Conservation (phyloP, 2,113 vertebrate species). For the Cathartes aura region DNA sequence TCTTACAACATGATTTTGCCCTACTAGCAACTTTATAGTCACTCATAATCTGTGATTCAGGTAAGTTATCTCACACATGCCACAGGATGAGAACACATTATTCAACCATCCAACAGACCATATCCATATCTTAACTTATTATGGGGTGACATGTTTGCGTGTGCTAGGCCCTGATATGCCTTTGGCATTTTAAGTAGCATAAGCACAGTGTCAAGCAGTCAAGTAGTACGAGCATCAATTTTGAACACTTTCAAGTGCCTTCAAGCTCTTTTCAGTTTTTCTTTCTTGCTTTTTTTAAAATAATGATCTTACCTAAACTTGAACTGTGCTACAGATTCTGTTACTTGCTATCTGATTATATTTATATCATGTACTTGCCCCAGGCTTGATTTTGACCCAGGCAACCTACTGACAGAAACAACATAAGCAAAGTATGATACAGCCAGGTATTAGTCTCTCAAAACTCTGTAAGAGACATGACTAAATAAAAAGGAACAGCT, state of each 20-base stretch:
- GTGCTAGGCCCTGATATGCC: background rate
- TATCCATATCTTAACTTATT: background rate
- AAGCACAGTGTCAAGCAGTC: background rate
- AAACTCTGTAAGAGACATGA: background rate
- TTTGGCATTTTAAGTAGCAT: background rate
- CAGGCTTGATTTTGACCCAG: background rate
- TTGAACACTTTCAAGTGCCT: background rate
- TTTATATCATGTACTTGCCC: background rate
- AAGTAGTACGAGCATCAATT: background rate
- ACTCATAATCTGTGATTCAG: background rate
- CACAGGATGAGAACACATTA: background rate
- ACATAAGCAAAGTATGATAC: background rate
- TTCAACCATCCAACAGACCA: fast-evolving
- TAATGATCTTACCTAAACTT: background rate
- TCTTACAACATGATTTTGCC: background rate
- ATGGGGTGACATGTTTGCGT: background rate
- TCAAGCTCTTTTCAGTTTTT: background rate
- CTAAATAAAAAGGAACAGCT: background rate
- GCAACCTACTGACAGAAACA: background rate
- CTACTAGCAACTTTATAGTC: background rate
- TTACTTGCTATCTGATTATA: background rate
- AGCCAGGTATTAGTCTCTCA: background rate
- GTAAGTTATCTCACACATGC: background rate
- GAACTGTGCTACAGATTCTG: background rate
- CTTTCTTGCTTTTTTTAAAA: background rate